Evolutionary conservation across 2,888 invertebrate species (phyloP).

Genomic region (Tetragnatha montana): DNA sequence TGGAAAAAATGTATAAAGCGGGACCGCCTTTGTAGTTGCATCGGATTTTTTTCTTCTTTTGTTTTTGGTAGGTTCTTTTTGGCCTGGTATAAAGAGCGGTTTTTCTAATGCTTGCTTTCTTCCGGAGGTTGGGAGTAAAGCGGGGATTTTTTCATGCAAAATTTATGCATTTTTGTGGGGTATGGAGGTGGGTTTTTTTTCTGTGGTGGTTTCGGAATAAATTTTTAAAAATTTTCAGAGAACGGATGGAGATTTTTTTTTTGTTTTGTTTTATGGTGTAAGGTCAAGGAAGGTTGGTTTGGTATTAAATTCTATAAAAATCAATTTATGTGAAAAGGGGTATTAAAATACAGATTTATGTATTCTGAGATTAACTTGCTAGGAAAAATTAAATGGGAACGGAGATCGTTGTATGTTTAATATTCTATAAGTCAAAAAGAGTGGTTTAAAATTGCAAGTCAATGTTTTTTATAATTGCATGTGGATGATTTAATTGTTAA

Average conservation of each 20-base stretch:
- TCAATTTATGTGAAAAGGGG: no score
- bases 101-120: neutral
- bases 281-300: no score
- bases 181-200: neutral
- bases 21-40: constrained; percentile 28
- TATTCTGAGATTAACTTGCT: no score
- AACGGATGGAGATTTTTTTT: neutral
- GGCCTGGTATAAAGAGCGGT: constrained; percentile 4
- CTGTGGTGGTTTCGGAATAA: neutral
- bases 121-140: constrained; percentile 2
- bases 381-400: no score
- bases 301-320: no score
- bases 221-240: neutral
- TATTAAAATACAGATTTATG: no score
- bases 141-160: constrained; percentile 11
- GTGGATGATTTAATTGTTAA: no score
- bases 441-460: no score
- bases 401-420: no score
- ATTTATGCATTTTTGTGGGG: constrained; percentile 10
- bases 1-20: constrained; percentile 44
- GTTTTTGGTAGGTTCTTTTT: constrained; percentile 4
- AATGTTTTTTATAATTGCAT: no score
- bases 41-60: neutral
- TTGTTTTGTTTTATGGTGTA: neutral
- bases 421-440: no score